phyloP scores from a whole-genome alignment of 2,113 vertebrate species.

The Macquaria ambigua region DNA sequence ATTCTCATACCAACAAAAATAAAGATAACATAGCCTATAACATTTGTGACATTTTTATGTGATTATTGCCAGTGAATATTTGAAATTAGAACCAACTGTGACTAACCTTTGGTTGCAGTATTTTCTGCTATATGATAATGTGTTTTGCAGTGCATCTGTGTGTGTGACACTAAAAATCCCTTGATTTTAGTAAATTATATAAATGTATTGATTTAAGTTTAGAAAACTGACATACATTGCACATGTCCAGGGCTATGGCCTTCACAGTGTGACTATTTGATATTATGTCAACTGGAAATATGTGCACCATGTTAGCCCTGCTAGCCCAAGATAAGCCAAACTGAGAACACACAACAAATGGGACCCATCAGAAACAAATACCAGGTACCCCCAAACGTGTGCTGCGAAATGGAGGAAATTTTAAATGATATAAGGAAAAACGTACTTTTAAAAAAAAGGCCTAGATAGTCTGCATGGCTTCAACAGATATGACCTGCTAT shows the following conservation, averaged over 20 bases:
- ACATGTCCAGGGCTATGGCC: background rate
- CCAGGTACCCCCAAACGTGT: background rate
- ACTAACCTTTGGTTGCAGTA: background rate
- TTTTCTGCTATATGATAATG: background rate
- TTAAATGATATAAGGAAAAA: background rate
- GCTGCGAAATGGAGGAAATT: background rate
- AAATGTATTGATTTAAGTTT: constrained; percentile 13
- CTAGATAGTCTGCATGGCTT: background rate
- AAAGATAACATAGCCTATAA: background rate
- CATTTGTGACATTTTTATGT: background rate
- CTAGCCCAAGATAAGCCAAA: background rate
- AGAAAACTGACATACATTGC: constrained; percentile 1
- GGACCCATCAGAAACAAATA: background rate
- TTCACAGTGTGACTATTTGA: background rate
- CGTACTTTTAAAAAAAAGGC: background rate
- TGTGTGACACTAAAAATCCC: background rate
- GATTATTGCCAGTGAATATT: background rate
- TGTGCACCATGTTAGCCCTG: background rate
- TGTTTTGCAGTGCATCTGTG: background rate
- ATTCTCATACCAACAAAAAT: background rate
- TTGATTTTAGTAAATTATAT: background rate
- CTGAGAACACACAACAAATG: background rate
- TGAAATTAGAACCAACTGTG: background rate
- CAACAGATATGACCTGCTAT: background rate
- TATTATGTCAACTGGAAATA: background rate